Percentiles rank a stretch among this genome's conserved stretches.
phyloP scores from a whole-genome alignment of 2,113 vertebrate genomes.

The Todiramphus saurophagus region DNA sequence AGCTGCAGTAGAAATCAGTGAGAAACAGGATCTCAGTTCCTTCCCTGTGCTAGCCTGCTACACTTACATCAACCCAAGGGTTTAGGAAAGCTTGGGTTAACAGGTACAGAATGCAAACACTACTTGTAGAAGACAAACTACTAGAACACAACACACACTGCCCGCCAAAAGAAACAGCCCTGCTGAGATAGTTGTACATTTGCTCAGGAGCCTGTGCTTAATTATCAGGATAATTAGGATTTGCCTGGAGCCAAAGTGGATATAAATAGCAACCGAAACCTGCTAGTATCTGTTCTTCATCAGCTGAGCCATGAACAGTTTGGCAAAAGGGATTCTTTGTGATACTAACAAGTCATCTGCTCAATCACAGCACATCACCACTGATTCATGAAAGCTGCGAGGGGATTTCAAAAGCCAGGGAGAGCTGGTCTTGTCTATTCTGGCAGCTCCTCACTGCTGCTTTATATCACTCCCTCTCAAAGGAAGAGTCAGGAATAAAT shows the following conservation, averaged over 20 bases:
- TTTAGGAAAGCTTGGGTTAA: neutral
- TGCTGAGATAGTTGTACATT: neutral
- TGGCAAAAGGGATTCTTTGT: neutral
- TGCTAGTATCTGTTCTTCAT: neutral
- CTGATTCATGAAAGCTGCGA: constrained; percentile 18
- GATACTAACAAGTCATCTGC: constrained; percentile 8
- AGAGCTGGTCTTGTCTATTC: constrained; percentile 47
- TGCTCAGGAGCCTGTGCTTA: neutral
- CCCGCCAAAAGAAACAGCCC: neutral
- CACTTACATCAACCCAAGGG: neutral
- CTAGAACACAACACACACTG: neutral
- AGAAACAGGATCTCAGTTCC: neutral
- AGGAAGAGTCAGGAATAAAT: constrained; percentile 5
- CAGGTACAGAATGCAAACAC: neutral
- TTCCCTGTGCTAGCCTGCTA: neutral
- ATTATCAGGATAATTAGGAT: constrained; percentile 24
- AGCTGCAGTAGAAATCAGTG: neutral
- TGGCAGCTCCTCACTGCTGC: constrained; percentile 25
- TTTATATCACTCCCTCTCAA: neutral
- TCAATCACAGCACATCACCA: neutral
- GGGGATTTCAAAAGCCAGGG: constrained; percentile 20
- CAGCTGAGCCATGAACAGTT: neutral
- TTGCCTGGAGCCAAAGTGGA: neutral
- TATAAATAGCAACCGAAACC: constrained; percentile 33
- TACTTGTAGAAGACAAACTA: neutral